A percentile compares a stretch with the other conserved stretches of the same genome.
These are phyloP conservation scores for Melinopterus prodromus DNA, from an alignment of 2,888 invertebrate genomes.

Conservation along the genomic window DNA sequence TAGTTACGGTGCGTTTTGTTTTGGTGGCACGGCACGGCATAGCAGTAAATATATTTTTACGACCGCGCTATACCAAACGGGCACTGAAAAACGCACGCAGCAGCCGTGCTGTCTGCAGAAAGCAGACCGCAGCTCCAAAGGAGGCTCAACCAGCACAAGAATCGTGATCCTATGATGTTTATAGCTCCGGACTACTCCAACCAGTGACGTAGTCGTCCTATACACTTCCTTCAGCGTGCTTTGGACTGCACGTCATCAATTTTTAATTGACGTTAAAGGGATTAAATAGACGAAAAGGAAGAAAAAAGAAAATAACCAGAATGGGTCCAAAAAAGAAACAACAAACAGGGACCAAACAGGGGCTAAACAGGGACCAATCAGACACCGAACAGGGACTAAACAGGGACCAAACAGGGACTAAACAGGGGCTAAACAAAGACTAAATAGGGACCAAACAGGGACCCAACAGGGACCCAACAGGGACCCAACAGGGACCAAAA, in stretches of 20 bases:
- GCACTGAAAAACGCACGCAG: background rate
- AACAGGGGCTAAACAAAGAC: no score
- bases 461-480: no score
- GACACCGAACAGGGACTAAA: no score
- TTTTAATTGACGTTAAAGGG: background rate
- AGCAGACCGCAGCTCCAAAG: background rate
- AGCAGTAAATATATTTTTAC: background rate
- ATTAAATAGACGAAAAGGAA: no score
- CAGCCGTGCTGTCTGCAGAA: background rate
- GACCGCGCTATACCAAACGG: background rate
- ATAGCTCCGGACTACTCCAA: background rate
- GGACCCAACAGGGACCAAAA: no score
- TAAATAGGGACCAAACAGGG: no score
- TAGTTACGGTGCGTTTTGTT: constrained; percentile 4
- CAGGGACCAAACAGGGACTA: no score
- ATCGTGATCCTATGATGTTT: background rate
- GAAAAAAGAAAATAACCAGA: no score
- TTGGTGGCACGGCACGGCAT: background rate
- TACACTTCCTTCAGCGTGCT: background rate
- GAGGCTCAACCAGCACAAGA: background rate
- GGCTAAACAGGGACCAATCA: no score
- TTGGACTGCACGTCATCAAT: background rate
- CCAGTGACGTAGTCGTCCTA: background rate
- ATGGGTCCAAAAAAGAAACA: no score
- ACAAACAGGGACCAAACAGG: no score